Base-by-base conservation (phyloP, 2,888 invertebrate species). In the Charanyca ferruginea region DNA sequence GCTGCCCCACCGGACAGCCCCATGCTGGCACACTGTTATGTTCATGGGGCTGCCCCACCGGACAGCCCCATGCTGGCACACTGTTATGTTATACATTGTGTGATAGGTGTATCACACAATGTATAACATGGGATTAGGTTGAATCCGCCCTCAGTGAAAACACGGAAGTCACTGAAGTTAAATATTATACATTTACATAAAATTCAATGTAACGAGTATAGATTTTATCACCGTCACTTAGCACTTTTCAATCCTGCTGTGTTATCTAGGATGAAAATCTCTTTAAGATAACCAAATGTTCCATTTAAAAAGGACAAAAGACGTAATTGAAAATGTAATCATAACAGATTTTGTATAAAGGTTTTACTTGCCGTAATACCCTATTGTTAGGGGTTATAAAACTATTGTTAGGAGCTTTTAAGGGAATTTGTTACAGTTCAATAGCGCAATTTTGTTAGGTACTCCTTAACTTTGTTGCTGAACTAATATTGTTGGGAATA, bases 311-410 rank as follows among this genome's bases (percentile, higher is more conserved):
- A 68, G 52, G 42, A 77, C 70, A 67, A 81, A 55, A 25, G 61
- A 8, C 44, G 45, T 66, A 18, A 77, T 64, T 52, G 60, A 42
- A 73, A 63, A 60, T 70, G 60, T 73, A 49, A 73, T 66, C 73
- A 63, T 41, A 18, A 52, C 51, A 52, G 45, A 60, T 61, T 69
- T 59, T 65, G 57, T 60, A 55, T 65, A 65, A 41, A 62, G 52
- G 28, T 53, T 45, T 52, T 23, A 48, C 18, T 55, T 18, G 13
- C 22, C 18, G 22, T 62, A 47, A 38, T 47, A 54, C 6, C 23
- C 32, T 22, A 58, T 79, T 77, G 69, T 77, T 53, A 22, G 23
- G 28, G 13, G 48, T 9, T 54, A 52, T 57, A 65, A 65, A 66
- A 69, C 55, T 61, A 69, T 73, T 81, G 73, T 66, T 42, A 16